A percentile compares a stretch with the other conserved stretches of the same genome.
Evolutionary conservation across 2,888 invertebrate genomes (phyloP).

Genomic region (Mimachlamys varia): DNA sequence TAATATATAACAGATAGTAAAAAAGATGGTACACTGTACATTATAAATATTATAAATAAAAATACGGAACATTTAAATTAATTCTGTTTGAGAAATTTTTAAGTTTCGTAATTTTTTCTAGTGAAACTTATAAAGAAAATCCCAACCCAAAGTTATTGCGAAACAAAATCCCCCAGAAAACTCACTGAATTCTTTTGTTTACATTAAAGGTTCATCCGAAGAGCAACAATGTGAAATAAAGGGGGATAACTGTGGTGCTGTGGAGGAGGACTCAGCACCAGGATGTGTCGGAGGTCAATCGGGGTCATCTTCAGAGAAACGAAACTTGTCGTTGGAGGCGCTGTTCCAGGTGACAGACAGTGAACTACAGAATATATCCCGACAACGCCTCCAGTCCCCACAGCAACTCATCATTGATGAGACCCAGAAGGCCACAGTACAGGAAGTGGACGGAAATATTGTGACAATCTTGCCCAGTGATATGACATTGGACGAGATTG

Average conservation of each 20-base stretch:
- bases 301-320: constrained; percentile 46
- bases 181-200: neutral
- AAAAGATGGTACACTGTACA: too few relatives aligned
- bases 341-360: constrained; percentile 79
- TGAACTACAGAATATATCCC: constrained; percentile 77
- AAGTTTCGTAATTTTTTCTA: too few relatives aligned
- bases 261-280: constrained; percentile 32
- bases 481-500: constrained; percentile 48
- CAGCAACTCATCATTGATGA: constrained; percentile 39
- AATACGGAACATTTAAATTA: too few relatives aligned
- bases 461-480: constrained; percentile 53
- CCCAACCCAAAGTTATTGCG: neutral
- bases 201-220: neutral
- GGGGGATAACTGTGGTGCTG: constrained; percentile 34
- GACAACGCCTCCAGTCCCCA: constrained; percentile 58
- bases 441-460: constrained; percentile 44
- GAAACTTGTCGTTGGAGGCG: constrained; percentile 77
- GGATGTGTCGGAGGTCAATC: constrained; percentile 36
- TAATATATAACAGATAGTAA: too few relatives aligned
- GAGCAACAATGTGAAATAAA: constrained; percentile 37
- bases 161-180: neutral
- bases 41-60: too few relatives aligned
- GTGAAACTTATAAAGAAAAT: too few relatives aligned
- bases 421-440: constrained; percentile 19
- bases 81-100: too few relatives aligned